These are phyloP conservation scores for Mormyrops boulengeri DNA, from an alignment of 2,797 vertebrate genomes.

Conservation along the genomic window DNA sequence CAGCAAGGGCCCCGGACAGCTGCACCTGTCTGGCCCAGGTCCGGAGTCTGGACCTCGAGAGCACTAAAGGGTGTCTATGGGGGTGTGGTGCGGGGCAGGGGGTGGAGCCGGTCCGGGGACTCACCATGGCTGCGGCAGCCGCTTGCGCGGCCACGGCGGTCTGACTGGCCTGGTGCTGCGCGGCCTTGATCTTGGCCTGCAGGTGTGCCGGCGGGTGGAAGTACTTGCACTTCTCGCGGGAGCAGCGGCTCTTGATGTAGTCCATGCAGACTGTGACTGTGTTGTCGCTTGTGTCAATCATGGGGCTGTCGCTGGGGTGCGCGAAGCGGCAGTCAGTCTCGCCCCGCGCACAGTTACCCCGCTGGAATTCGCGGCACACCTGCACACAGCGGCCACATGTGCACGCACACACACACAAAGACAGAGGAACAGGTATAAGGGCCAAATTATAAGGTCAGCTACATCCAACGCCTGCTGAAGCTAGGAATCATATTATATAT, in stretches of 20 bases:
- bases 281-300: constrained; percentile 98
- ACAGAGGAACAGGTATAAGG: background rate
- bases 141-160: constrained; percentile 86
- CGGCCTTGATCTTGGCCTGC: constrained; percentile 99
- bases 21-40: background rate
- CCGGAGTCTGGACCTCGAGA: background rate
- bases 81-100: background rate
- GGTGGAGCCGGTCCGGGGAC: background rate
- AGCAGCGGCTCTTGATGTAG: constrained; percentile 99
- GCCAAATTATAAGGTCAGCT: background rate
- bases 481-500: background rate
- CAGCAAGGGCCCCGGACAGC: background rate
- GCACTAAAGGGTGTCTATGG: background rate
- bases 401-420: background rate
- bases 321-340: constrained; percentile 99
- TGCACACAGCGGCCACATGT: constrained; percentile 35
- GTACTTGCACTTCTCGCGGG: constrained; percentile 99
- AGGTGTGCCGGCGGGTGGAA: constrained; percentile 99
- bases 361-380: constrained; percentile 98
- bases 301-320: constrained; percentile 94
- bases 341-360: constrained; percentile 92
- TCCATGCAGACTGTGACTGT: constrained; percentile 99
- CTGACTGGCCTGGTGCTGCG: constrained; percentile 94
- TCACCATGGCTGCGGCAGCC: constrained; percentile 60
- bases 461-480: background rate